phyloP scores from a whole-genome alignment of 2,888 invertebrate genomes.

The Troides aeacus region DNA sequence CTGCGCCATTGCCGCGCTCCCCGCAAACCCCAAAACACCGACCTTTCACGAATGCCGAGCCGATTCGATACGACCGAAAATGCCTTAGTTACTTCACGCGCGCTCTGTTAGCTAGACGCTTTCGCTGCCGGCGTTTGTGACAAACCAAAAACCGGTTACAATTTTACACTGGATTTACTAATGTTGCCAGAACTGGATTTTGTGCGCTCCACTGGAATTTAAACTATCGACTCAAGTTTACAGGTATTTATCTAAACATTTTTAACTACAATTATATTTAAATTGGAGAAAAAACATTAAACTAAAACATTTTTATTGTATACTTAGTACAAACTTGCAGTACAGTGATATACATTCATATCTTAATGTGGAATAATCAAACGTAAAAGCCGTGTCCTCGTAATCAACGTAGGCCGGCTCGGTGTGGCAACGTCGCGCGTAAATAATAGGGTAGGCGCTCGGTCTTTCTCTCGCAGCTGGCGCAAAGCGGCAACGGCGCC shows the following conservation, averaged over 20 bases:
- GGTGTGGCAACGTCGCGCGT: conserved; percentile 77
- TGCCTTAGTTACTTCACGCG: conserved; percentile 79
- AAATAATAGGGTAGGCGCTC: conserved; percentile 80
- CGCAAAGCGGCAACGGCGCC: conserved; percentile 75
- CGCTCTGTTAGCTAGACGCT: conserved; percentile 67
- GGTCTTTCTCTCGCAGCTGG: conserved; percentile 79
- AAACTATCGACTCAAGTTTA: conserved; percentile 28
- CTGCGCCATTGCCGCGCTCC: conserved; percentile 45
- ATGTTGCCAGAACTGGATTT: conserved; percentile 32
- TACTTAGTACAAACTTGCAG: conserved; percentile 24
- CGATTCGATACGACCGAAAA: conserved; percentile 78
- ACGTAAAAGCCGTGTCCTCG: conserved; percentile 80
- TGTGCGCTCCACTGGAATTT: conserved; percentile 36
- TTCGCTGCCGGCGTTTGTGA: conserved; percentile 57
- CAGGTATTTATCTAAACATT: conserved; percentile 25
- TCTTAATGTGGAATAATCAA: conserved; percentile 69
- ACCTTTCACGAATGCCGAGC: conserved; percentile 76
- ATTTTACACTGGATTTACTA: conserved; percentile 21
- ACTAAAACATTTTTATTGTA: not conserved
- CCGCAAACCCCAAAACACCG: conserved; percentile 71
- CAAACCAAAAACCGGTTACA: conserved; percentile 44
- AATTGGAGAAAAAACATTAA: conserved; percentile 7
- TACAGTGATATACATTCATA: conserved; percentile 49
- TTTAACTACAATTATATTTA: conserved; percentile 10
- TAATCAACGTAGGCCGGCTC: conserved; percentile 78